Evolutionary conservation across 2,888 invertebrate species (phyloP), one percentile per base, ranked within the genome.

Genomic region (Synergus gifuensis): DNA sequence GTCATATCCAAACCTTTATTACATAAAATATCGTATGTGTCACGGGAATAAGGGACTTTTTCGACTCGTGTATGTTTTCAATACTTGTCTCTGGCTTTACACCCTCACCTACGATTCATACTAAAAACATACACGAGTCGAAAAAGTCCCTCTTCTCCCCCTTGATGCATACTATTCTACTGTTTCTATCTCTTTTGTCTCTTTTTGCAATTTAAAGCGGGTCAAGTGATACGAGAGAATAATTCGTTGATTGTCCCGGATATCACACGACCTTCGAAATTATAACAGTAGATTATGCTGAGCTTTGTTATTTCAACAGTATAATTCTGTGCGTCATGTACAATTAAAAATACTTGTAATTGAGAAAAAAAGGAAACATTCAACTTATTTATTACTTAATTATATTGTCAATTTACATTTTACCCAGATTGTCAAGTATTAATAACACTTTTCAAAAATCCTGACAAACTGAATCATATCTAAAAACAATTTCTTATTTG

Each of bases 171-270:
- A 36, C 5, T 36, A 36, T 36, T 36, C 36, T 36, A 36, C 5
- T 36, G 36, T 49, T 49, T 73, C 54, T 36, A 73, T 73, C 36
- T 58, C n/a, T 28, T 14, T 54, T 36, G 36, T 44, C 18, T 73
- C 36, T 44, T 73, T 73, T 73, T 73, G 54, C 49, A 54, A 73
- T 69, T 73, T 54, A 73, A 73, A 54, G 73, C 73, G 40, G 73
- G 73, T 73, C 73, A 73, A 73, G 54, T 49, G 73, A 73, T 73
- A 73, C 36, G 54, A 54, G 73, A 40, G 36, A 49, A 40, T 73
- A 49, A 73, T 73, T 73, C 54, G 73, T n/a, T 40, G 36, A 73
- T 7, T 12, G 62, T 54, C 54, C 58, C 73, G 12, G 40, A 54
- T 36, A 36, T 73, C 73, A 54, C 73, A 54, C 54, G 54, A 54